A percentile compares a stretch with the other conserved stretches of the same genome.
These are phyloP conservation scores for Cryptocephalus moraei DNA, from an alignment of 2,888 invertebrate species.

Conservation along the genomic window DNA sequence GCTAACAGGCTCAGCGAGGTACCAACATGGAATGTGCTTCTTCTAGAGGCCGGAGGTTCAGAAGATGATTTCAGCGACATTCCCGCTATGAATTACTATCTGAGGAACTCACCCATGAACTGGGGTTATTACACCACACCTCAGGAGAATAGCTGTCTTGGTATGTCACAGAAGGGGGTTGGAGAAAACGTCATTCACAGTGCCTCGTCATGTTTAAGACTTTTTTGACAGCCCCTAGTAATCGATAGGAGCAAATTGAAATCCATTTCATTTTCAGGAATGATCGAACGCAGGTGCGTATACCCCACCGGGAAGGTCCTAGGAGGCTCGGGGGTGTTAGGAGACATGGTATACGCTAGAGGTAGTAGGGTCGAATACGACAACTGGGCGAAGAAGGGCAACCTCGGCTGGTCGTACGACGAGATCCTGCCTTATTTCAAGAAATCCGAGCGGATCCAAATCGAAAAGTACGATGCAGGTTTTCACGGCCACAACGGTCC, in stretches of 20 bases:
- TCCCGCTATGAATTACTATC: slow-evolving; percentile 5
- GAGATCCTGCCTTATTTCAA: slow-evolving; percentile 37
- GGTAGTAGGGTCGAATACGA: slow-evolving; percentile 76
- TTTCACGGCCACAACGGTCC: slow-evolving; percentile 5
- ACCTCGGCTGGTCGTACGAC: slow-evolving; percentile 37
- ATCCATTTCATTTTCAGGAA: slow-evolving; percentile 6
- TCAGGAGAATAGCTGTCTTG: slow-evolving; percentile 6
- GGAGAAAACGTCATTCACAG: no score
- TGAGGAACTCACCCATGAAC: slow-evolving; percentile 4
- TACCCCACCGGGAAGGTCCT: slow-evolving; percentile 51
- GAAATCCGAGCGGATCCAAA: slow-evolving; percentile 5
- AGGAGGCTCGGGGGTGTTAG: slow-evolving; percentile 73
- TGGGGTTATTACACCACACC: slow-evolving; percentile 10
- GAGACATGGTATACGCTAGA: slow-evolving; percentile 77
- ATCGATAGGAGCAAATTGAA: no score
- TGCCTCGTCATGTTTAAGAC: no score
- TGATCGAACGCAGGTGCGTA: slow-evolving; percentile 42
- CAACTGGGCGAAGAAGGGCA: slow-evolving; percentile 70
- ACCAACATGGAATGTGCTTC: slow-evolving; percentile 6
- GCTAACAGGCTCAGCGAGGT: slow-evolving; percentile 9
- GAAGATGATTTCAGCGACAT: slow-evolving; percentile 10
- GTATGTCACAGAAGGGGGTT: not conserved
- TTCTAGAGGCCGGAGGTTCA: slow-evolving; percentile 11
- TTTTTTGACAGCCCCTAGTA: no score
- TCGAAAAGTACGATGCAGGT: not conserved